phyloP scores from a whole-genome alignment of 2,797 vertebrate species.

The Tragelaphus oryx region DNA sequence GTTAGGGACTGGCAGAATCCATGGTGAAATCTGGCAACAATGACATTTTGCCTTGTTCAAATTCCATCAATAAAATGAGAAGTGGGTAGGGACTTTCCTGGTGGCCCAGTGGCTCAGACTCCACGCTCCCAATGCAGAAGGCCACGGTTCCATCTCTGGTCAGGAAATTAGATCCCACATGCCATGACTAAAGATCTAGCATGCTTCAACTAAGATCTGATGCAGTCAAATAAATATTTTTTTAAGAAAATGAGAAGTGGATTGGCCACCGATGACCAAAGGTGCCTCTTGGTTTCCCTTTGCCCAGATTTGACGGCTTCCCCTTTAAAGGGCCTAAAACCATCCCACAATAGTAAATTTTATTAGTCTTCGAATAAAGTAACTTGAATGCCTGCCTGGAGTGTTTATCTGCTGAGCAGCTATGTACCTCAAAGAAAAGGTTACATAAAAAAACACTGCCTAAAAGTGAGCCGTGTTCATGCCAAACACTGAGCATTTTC shows the following conservation, averaged over 20 bases:
- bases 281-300: not conserved
- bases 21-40: not conserved
- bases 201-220: not conserved
- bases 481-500: not conserved
- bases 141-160: not conserved
- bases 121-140: not conserved
- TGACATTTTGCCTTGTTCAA: not conserved
- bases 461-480: not conserved
- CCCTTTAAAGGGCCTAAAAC: not conserved
- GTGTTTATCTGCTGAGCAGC: not conserved
- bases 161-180: not conserved
- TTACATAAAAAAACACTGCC: not conserved
- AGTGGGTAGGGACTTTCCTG: not conserved
- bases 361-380: not conserved
- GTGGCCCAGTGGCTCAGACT: not conserved
- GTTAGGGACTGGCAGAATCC: not conserved
- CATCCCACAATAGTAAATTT: not conserved
- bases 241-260: not conserved
- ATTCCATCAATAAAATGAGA: not conserved
- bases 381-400: not conserved
- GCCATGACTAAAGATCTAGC: not conserved
- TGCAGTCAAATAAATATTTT: not conserved
- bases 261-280: not conserved
- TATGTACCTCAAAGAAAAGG: not conserved
- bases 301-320: not conserved